Percentiles rank a stretch among this genome's conserved stretches.
phyloP scores from a whole-genome alignment of 2,888 invertebrate species.

The Cataglyphis livida region DNA sequence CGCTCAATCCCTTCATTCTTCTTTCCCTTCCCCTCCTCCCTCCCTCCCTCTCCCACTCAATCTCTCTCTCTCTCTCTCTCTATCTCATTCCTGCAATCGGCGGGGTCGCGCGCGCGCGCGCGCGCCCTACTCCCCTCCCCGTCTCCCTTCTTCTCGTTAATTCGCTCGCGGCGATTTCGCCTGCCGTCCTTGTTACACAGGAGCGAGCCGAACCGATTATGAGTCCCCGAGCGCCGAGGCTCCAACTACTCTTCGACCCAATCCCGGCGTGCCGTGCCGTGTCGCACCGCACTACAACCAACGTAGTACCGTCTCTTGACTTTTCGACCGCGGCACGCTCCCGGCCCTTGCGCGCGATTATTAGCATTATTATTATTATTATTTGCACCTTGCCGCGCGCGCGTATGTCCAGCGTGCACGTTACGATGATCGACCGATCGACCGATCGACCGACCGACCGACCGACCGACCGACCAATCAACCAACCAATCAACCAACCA shows the following conservation, averaged over 20 bases:
- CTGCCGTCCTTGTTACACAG: constrained; percentile 65
- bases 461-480: background rate
- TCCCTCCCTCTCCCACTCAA: background rate
- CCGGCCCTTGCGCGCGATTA: constrained; percentile 62
- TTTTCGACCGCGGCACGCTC: constrained; percentile 67
- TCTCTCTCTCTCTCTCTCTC: constrained; percentile 1
- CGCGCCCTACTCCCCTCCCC: constrained; percentile 50
- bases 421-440: constrained; percentile 68
- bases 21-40: background rate
- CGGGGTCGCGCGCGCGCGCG: constrained; percentile 22
- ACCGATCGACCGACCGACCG: constrained; percentile 27
- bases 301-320: constrained; percentile 63
- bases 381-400: constrained; percentile 72
- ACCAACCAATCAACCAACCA: constrained; percentile 33
- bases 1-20: constrained; percentile 7
- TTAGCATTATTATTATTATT: constrained; percentile 75
- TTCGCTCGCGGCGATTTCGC: constrained; percentile 61
- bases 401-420: constrained; percentile 55
- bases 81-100: constrained; percentile 15
- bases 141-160: constrained; percentile 33
- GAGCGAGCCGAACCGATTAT: constrained; percentile 70
- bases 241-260: constrained; percentile 69
- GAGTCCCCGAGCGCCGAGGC: constrained; percentile 68
- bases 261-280: constrained; percentile 45
- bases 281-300: constrained; percentile 35